Percentiles rank a stretch among this genome's conserved stretches.
These are phyloP conservation scores for Saimiri boliviensis DNA, from an alignment of 2,113 vertebrate genomes.

Conservation along the genomic window DNA sequence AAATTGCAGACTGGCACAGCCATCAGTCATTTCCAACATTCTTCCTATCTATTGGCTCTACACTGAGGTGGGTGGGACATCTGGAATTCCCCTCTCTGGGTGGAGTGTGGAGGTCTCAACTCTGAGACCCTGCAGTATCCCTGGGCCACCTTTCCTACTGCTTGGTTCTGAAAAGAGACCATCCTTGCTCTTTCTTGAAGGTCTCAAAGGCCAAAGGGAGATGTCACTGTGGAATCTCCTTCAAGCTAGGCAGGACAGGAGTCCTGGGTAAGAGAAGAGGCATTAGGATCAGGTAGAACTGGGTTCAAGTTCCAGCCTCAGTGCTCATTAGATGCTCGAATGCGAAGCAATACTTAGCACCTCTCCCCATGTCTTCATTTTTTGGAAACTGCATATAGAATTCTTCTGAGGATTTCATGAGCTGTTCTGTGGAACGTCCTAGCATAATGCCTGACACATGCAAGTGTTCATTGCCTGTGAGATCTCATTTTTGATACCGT, in stretches of 20 bases:
- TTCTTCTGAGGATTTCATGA: background rate
- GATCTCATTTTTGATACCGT: background rate
- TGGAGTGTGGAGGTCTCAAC: background rate
- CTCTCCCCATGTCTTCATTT: background rate
- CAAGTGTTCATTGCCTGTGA: background rate
- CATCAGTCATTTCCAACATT: background rate
- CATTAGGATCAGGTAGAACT: background rate
- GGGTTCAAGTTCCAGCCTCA: background rate
- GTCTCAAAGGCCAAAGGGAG: background rate
- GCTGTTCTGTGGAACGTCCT: background rate
- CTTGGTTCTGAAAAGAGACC: background rate
- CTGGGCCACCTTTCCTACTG: background rate
- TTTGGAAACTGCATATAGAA: background rate
- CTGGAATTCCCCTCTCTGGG: background rate
- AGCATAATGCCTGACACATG: background rate
- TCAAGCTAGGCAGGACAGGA: background rate
- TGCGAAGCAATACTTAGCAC: background rate
- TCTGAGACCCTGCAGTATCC: background rate
- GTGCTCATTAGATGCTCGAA: background rate
- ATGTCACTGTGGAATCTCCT: background rate
- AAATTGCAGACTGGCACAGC: background rate
- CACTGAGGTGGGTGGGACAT: accelerated
- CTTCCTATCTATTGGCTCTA: background rate
- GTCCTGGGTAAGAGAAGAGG: background rate
- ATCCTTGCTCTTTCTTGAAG: background rate